Evolutionary conservation across 2,797 vertebrate species (phyloP).

Genomic region (Columba guinea): DNA sequence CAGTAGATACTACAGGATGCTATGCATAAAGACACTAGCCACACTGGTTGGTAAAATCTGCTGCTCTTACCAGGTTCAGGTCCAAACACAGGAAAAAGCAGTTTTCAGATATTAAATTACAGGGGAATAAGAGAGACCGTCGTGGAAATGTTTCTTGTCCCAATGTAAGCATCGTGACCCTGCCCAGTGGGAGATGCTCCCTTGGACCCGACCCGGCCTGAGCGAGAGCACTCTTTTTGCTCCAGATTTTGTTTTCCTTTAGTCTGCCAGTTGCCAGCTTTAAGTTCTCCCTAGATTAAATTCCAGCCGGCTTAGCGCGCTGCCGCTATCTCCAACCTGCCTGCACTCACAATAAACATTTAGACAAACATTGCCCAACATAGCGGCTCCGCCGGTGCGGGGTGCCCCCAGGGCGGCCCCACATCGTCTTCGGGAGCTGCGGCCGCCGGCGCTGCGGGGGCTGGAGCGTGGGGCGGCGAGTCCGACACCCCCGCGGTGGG

Average conservation of each 20-base stretch:
- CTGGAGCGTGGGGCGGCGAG: rapidly evolving
- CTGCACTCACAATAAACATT: neutral
- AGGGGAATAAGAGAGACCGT: neutral
- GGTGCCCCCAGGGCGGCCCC: rapidly evolving
- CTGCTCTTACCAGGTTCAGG: rapidly evolving
- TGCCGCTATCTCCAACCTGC: neutral
- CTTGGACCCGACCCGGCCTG: too few species aligned
- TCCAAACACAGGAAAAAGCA: neutral
- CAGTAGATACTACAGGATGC: neutral
- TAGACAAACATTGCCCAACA: neutral
- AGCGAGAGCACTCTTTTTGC: too few species aligned
- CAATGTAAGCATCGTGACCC: rapidly evolving
- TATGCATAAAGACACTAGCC: neutral
- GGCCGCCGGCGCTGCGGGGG: rapidly evolving
- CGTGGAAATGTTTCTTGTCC: neutral
- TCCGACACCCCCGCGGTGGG: rapidly evolving
- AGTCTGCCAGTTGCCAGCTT: neutral
- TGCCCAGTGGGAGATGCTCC: too few species aligned
- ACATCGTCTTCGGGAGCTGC: rapidly evolving
- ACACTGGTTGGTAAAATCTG: neutral
- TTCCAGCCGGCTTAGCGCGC: neutral
- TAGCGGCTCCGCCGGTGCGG: rapidly evolving
- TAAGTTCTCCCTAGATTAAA: neutral
- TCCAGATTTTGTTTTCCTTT: neutral
- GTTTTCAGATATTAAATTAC: neutral